Conservation (phyloP, 2,113 vertebrate genomes). For the Symphodus melops region DNA sequence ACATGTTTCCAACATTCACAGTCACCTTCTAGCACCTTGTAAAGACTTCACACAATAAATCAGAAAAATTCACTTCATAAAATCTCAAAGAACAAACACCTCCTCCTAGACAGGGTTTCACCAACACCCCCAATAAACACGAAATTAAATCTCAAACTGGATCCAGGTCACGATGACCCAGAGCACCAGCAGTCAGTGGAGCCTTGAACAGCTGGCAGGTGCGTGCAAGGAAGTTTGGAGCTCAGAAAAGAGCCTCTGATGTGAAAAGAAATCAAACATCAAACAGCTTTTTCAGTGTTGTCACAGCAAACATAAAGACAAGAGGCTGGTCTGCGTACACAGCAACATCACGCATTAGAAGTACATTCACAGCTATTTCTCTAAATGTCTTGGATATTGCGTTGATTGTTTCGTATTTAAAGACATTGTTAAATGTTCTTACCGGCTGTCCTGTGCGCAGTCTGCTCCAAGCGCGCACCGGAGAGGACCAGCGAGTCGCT, state of each 20-base stretch:
- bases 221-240: conserved; percentile 39
- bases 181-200: conserved; percentile 13
- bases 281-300: conserved; percentile 59
- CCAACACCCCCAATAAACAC: conserved; percentile 28
- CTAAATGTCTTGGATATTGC: background rate
- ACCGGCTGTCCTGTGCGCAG: conserved; percentile 61
- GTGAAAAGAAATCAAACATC: conserved; percentile 63
- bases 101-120: background rate
- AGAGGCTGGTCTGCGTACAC: conserved; percentile 30
- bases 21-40: conserved; percentile 36
- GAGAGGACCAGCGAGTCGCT: conserved; percentile 24
- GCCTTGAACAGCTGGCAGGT: conserved; percentile 64
- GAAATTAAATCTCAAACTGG: background rate
- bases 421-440: conserved; percentile 4
- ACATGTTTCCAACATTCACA: conserved; percentile 11
- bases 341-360: conserved; percentile 2
- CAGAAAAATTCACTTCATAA: conserved; percentile 41
- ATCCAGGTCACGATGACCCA: conserved; percentile 40
- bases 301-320: conserved; percentile 66
- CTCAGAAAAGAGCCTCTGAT: conserved; percentile 34
- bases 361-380: background rate
- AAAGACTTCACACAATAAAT: conserved; percentile 34
- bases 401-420: background rate
- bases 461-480: conserved; percentile 52
- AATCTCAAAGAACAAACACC: conserved; percentile 13